Conservation (phyloP, 53 echinoderm and acorn worm genomes). For the Arbacia lixula region DNA sequence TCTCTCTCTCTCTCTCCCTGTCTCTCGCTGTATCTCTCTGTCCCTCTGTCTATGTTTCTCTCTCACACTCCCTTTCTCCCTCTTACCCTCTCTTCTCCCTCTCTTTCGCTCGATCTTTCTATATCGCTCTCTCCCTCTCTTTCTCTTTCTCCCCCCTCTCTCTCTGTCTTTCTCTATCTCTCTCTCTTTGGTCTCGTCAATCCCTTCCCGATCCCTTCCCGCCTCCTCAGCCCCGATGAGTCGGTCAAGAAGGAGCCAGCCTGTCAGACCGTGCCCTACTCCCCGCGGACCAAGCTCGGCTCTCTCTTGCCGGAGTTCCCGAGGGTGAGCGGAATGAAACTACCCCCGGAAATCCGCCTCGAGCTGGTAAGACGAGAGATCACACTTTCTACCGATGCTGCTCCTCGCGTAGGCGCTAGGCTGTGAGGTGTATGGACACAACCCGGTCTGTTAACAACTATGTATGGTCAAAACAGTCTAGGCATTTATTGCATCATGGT, state of each 20-base stretch:
- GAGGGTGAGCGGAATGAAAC: slow-evolving; percentile 30
- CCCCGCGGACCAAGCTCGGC: slow-evolving; percentile 66
- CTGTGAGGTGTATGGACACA: no score
- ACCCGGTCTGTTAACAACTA: no score
- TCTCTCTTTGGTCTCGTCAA: no score
- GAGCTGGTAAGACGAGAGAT: slow-evolving; percentile 56
- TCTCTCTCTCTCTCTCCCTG: background rate
- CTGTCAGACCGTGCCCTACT: slow-evolving; percentile 4
- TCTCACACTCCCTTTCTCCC: background rate
- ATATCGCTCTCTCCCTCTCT: background rate
- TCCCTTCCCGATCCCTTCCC: no score
- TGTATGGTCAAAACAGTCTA: no score
- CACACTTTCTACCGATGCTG: no score
- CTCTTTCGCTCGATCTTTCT: no score
- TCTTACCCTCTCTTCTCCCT: background rate
- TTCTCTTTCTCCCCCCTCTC: background rate
- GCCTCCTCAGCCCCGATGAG: background rate
- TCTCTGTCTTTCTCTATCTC: background rate
- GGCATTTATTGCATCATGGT: no score
- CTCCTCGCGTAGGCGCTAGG: no score
- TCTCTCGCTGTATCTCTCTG: no score
- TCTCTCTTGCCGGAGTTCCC: slow-evolving; percentile 73
- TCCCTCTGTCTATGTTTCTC: background rate
- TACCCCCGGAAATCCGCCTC: slow-evolving; percentile 44
- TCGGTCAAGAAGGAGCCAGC: slow-evolving; percentile 51